phyloP scores from a whole-genome alignment of 2,797 vertebrate genomes.

The Balearica regulorum region DNA sequence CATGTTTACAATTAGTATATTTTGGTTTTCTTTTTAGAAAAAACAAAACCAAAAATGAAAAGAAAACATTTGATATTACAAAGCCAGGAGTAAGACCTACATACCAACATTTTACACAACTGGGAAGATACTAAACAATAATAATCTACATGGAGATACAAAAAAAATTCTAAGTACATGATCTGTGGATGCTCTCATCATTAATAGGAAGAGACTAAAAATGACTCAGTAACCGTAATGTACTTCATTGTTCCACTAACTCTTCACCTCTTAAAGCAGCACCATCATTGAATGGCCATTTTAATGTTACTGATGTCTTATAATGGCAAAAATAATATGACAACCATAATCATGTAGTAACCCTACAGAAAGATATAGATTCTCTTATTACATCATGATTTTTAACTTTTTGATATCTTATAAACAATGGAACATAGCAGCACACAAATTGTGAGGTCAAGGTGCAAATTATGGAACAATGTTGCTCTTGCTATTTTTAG shows the following conservation, averaged over 20 bases:
- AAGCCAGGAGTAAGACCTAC: neutral
- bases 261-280: neutral
- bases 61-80: neutral
- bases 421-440: neutral
- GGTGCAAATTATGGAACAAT: neutral
- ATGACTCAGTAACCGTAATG: neutral
- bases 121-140: neutral
- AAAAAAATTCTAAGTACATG: neutral
- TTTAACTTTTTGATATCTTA: neutral
- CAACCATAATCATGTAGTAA: neutral
- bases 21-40: neutral
- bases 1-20: neutral
- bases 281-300: neutral
- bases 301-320: neutral
- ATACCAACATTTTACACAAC: neutral
- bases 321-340: neutral
- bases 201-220: neutral
- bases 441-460: neutral
- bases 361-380: neutral
- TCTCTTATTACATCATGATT: neutral
- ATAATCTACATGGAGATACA: neutral
- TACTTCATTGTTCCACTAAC: neutral
- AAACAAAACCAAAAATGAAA: neutral
- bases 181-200: neutral
- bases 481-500: neutral